A percentile compares a stretch with the other conserved stretches of the same genome.
Conservation (phyloP, 2,888 invertebrate species). For the Augiades crinisus region DNA sequence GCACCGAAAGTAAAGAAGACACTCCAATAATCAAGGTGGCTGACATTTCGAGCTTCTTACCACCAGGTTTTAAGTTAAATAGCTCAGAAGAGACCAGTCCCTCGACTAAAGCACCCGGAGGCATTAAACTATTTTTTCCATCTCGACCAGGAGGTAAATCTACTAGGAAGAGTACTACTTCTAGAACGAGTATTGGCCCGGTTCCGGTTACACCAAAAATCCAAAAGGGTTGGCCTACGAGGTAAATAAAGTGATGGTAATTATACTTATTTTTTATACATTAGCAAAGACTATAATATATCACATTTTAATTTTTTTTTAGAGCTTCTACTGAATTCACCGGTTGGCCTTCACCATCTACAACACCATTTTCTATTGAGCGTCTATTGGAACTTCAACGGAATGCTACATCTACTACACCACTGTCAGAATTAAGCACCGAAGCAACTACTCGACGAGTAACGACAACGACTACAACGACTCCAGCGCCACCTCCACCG, state of each 20-base stretch:
- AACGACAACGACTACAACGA: slow-evolving; percentile 83
- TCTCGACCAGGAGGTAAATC: slow-evolving; percentile 87
- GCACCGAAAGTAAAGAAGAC: slow-evolving; percentile 42
- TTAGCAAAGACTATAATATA: background rate
- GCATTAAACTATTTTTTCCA: slow-evolving; percentile 89
- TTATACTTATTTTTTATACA: background rate
- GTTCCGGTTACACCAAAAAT: slow-evolving; percentile 83
- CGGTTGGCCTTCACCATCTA: slow-evolving; percentile 94
- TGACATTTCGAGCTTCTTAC: slow-evolving; percentile 83
- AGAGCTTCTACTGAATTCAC: slow-evolving; percentile 94
- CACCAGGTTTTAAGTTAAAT: slow-evolving; percentile 81
- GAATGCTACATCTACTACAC: slow-evolving; percentile 82
- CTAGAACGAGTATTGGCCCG: slow-evolving; percentile 76
- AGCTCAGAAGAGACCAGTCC: slow-evolving; percentile 40
- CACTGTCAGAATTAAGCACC: slow-evolving; percentile 62
- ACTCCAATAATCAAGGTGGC: slow-evolving; percentile 50
- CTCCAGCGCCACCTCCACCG: slow-evolving; percentile 85
- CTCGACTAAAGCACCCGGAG: slow-evolving; percentile 66
- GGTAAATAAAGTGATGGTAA: slow-evolving; percentile 65
- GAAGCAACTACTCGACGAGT: slow-evolving; percentile 75
- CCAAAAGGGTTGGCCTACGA: slow-evolving; percentile 91
- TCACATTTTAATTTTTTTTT: slow-evolving; percentile 34
- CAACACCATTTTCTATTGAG: slow-evolving; percentile 92
- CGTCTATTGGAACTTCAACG: slow-evolving; percentile 86
- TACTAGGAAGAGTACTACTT: slow-evolving; percentile 80